phyloP scores from a whole-genome alignment of 1,140 invertebrate species.

The Tribolium madens region DNA sequence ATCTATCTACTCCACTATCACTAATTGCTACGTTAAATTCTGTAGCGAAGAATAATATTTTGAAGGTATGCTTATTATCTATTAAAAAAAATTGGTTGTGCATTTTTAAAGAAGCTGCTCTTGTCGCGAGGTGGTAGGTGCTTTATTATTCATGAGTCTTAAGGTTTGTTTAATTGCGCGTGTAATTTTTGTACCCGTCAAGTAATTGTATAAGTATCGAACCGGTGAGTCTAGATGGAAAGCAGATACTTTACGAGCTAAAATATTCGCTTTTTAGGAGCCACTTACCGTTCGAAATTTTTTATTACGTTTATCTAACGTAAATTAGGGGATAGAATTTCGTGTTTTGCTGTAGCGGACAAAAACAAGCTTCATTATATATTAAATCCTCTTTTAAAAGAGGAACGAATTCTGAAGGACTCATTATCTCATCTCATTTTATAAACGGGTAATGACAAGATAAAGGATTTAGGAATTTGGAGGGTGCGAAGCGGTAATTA shows the following conservation, averaged over 20 bases:
- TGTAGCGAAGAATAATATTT: too few species aligned
- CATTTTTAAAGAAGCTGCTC: background rate
- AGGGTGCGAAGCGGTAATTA: background rate
- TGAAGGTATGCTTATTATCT: too few species aligned
- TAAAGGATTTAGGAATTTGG: slow-evolving; percentile 22
- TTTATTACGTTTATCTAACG: slow-evolving; percentile 7
- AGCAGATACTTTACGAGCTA: background rate
- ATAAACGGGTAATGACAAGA: slow-evolving; percentile 2
- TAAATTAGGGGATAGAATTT: slow-evolving; percentile 14
- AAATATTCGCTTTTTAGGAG: background rate
- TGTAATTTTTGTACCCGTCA: background rate
- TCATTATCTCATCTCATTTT: slow-evolving; percentile 26
- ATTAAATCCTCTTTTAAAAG: slow-evolving; percentile 35
- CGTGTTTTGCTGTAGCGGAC: background rate
- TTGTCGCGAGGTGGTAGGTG: background rate
- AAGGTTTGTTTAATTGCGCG: slow-evolving; percentile 15
- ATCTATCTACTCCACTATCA: background rate
- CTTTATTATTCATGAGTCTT: slow-evolving; percentile 19
- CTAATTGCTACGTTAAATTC: background rate
- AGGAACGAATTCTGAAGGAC: slow-evolving; percentile 12
- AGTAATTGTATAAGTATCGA: slow-evolving; percentile 1
- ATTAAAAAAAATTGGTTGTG: too few species aligned
- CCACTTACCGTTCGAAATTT: background rate
- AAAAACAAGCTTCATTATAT: slow-evolving; percentile 23
- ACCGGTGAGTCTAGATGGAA: background rate